Base-by-base conservation (phyloP, 2,888 invertebrate species). In the Dryocosmus kuriphilus region DNA sequence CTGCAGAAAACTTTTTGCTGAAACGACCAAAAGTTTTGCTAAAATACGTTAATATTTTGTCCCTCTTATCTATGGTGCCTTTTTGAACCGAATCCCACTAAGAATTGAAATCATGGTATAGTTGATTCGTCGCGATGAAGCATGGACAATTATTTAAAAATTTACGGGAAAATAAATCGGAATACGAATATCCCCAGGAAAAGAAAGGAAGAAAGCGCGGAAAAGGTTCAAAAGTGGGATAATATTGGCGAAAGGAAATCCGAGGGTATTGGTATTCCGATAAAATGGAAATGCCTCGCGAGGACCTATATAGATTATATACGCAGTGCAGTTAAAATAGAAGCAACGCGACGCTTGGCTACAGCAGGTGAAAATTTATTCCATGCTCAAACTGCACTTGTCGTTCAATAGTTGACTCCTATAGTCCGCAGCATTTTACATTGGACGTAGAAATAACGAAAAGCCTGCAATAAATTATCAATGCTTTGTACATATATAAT, bases 281-380 rank as follows among this genome's bases (percentile, higher is more conserved):
- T 85, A 85, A 85, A 86, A 85, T 86, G 84, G 83, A 86, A 86
- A 86, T 85, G 81, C 82, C 81, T 79, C 75, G 77, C 78, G 78
- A 65, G 32, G 46, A 71, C 75, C 77, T 22, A 24, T 55, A 55
- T 57, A 74, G 76, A 74, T 57, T 71, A 75, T 74, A 77, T 60
- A 38, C 22, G 51, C 51, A 51, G 35, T 63, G 65, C 24, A 62
- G 32, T 76, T 46, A 46, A 16, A 67, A 41, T 67, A 24, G 67
- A 24, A 35, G 35, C 41, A 35, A 41, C 22, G 67, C 19, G n/a
- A 55, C 22, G 11, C 9, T 51, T 19, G 22, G 22, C 24, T 22
- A 41, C 71, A 46, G 46, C 19, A 62, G 75, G 32, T 75, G 62
- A 60, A 78, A 60, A 78, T 76, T 76, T 76, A 76, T 76, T 76